Evolutionary conservation across 2,797 vertebrate genomes (phyloP).

Genomic region (Craterocephalus amniculus): DNA sequence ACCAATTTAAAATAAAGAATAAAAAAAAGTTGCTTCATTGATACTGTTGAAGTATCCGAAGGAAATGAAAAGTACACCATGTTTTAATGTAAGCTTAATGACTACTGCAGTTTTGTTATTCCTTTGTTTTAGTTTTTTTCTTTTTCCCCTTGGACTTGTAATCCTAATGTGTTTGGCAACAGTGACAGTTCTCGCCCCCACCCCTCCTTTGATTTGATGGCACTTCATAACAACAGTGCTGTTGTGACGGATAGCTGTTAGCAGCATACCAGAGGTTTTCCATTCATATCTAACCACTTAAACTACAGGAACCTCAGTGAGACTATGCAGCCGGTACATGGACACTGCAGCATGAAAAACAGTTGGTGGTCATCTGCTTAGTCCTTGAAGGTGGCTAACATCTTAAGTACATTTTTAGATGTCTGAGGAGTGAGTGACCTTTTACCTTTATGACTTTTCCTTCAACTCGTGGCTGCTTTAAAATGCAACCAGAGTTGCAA

Average conservation of each 20-base stretch:
- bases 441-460: conserved; percentile 58
- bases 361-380: conserved; percentile 46
- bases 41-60: conserved; percentile 68
- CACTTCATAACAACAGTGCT: conserved; percentile 56
- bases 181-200: conserved; percentile 68
- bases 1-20: conserved; percentile 66
- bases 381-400: conserved; percentile 53
- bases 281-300: conserved; percentile 61
- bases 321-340: conserved; percentile 71
- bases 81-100: conserved; percentile 78
- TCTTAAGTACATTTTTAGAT: conserved; percentile 48
- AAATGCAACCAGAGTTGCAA: conserved; percentile 52
- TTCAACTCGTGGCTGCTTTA: conserved; percentile 44
- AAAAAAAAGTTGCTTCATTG: conserved; percentile 60
- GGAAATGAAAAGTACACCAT: conserved; percentile 72
- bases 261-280: conserved; percentile 65
- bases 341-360: conserved; percentile 32
- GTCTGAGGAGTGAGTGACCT: conserved; percentile 43
- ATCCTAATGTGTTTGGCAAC: conserved; percentile 65
- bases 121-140: conserved; percentile 29
- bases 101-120: conserved; percentile 76
- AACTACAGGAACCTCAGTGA: conserved; percentile 71
- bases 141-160: conserved; percentile 51
- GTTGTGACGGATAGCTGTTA: conserved; percentile 47
- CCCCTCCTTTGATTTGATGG: conserved; percentile 67